phyloP scores from a whole-genome alignment of 2,113 vertebrate genomes.

The Petrocephalus zakoni region DNA sequence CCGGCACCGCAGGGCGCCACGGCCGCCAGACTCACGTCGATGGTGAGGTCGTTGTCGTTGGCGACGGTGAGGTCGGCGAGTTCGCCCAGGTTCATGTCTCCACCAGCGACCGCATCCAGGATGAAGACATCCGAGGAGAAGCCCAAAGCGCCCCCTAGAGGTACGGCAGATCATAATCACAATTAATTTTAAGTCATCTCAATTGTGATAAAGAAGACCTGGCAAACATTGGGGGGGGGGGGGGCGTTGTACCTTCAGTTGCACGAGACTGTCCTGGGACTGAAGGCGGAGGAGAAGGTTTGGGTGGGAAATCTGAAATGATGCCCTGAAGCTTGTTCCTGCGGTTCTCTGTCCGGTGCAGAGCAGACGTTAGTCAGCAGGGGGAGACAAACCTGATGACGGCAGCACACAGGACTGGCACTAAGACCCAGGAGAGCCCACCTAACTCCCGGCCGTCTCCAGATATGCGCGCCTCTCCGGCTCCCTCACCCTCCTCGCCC shows the following conservation, averaged over 20 bases:
- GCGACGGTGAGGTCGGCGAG: conserved; percentile 87
- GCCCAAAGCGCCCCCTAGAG: conserved; percentile 71
- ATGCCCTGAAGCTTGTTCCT: conserved; percentile 80
- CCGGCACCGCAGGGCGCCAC: no score
- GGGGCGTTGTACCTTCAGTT: conserved; percentile 67
- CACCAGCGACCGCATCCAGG: conserved; percentile 77
- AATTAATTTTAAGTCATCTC: neutral
- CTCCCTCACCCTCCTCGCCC: conserved; percentile 77
- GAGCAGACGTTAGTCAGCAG: conserved; percentile 45
- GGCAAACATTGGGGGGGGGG: neutral
- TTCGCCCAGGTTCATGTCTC: conserved; percentile 85
- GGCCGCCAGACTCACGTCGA: conserved; percentile 68
- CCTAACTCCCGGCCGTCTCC: conserved; percentile 77
- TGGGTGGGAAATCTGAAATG: conserved; percentile 76
- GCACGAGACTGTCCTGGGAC: conserved; percentile 67
- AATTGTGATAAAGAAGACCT: neutral
- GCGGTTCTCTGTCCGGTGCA: conserved; percentile 68
- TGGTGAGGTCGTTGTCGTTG: conserved; percentile 83
- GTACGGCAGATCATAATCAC: conserved; percentile 13
- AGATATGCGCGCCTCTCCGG: conserved; percentile 67
- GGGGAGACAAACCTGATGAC: neutral
- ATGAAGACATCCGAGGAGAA: conserved; percentile 87
- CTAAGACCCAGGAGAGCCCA: conserved; percentile 45
- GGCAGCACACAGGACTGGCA: neutral
- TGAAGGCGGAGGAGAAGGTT: conserved; percentile 63